phyloP scores from a whole-genome alignment of 2,888 invertebrate species.

The Euzetes globulus region DNA sequence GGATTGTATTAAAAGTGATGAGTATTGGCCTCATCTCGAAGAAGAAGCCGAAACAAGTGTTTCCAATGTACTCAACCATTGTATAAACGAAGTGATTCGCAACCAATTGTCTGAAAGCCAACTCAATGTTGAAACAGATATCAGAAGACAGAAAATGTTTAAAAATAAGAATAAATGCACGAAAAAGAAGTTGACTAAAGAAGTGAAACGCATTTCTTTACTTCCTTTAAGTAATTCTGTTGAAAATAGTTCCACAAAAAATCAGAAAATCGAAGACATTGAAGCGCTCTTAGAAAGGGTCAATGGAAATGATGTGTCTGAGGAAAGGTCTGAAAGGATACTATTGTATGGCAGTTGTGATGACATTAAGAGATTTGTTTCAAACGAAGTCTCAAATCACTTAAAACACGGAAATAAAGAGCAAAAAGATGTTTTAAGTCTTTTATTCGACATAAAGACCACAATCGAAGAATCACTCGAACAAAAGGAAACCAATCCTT shows the following conservation, averaged over 20 bases:
- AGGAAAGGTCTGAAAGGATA: background rate
- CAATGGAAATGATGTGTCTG: background rate
- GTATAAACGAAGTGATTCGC: background rate
- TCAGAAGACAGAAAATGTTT: background rate
- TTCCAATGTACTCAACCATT: background rate
- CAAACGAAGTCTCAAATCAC: background rate
- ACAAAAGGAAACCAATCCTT: conserved; percentile 17
- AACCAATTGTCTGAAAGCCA: background rate
- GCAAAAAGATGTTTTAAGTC: conserved; percentile 2
- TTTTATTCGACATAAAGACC: conserved; percentile 1
- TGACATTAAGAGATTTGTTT: background rate
- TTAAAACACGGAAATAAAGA: conserved; percentile 13
- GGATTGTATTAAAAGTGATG: background rate
- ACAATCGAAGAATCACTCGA: conserved; percentile 23
- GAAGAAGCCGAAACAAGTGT: background rate
- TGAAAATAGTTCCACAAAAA: conserved; percentile 29
- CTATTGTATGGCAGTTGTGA: background rate
- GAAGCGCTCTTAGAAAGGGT: background rate
- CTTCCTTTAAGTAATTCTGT: conserved; percentile 30
- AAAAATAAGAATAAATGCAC: background rate
- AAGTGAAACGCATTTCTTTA: background rate
- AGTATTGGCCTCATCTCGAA: conserved; percentile 7
- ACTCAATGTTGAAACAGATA: background rate
- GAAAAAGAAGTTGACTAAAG: conserved; percentile 21
- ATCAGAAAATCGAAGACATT: conserved; percentile 32